Base-by-base conservation (phyloP, 2,113 vertebrate genomes). In the Rhinopomastus cyanomelas region DNA sequence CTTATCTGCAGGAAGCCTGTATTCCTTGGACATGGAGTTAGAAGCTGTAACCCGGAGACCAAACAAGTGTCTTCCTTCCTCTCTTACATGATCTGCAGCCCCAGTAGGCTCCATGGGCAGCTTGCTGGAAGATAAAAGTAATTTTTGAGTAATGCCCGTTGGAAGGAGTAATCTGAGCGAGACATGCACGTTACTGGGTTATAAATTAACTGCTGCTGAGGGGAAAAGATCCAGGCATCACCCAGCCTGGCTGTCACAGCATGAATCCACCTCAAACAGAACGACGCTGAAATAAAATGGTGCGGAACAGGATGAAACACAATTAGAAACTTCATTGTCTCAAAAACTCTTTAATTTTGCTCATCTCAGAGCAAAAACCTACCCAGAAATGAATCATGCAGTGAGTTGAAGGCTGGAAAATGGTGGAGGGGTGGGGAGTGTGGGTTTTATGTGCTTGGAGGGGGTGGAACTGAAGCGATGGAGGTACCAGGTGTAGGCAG, bases 71-170 rank as follows among this genome's bases (percentile, higher is more conserved):
- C 81, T 92, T 73, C 76, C 76, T 88, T 87, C 81, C 65, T 87
- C 66, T 92, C 64, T 55, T 73, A 4, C 0, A 26, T 95, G 94
- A 94, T 94, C 84, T 79, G 92, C 92, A 87, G 67, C 81, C 86
- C 36, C 0, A 1, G 67, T 60, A 93, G 93, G 64, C 71, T 93
- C 74, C 0, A 1, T 73, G 71, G 88, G 92, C 92, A 95, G 90
- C 94, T 88, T 93, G 78, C 84, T 92, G 87, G 88, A 94, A 95
- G 94, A 95, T 95, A 95, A 96, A 95, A 95, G 95, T 90, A 96
- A 94, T 95, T 93, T 95, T 95, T 95, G 93, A 95, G 67, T 95
- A 93, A 94, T 88, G 93, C 67, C 61, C 7, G 1, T 93, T 94
- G 90, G 93, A 96, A 95, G 78, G 67, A 92, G 82, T 96, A 92